Evolutionary conservation across 2,113 vertebrate genomes (phyloP), one percentile per base, ranked within the genome.

Genomic region (Brevimyrus niger): DNA sequence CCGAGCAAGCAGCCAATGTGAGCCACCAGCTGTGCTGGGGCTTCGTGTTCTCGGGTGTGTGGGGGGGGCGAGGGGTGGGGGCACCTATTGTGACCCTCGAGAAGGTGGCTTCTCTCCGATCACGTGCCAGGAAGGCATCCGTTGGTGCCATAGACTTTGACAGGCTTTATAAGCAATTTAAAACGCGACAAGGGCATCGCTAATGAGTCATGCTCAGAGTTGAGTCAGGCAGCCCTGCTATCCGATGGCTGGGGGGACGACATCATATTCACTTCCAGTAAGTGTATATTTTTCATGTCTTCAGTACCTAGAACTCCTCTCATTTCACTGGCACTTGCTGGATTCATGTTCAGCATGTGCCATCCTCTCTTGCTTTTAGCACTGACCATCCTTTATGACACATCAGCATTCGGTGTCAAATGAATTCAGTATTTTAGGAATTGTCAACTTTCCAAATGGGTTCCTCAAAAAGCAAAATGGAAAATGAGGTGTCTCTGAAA

Each of bases 341-440:
- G 4, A 13, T 17, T 42, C 73, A 80, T 4, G 73, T 42, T 80
- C 73, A 80, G 4, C 61, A 69, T 31, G 15, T 7, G 13, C 0
- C 31, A 19, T 2, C 27, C 61, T 69, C 61, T 10, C 3, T 31
- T 19, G 73, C 15, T 13, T 38, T 76, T 76, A 76, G 8, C 69
- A 76, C 69, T 38, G 35, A 42, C 5, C 35, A 35, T 38, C 15
- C 73, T 80, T 42, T 42, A 0, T 80, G 35, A 19, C 35, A 3
- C 31, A 42, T 19, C 31, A 80, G 35, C 31, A 80, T 80, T 21
- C 42, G 35, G 35, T 3, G 15, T 35, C 73, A 42, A 76, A 76
- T 5, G 1, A 76, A 76, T 35, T 48, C 11, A 15, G 42, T 80
- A 89, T 86, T 89, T 86, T 61, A 87, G 89, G 89, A 44, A 89